Evolutionary conservation across 2,113 vertebrate genomes (phyloP), one percentile per base, ranked within the genome.

Genomic region (Octodon degus): DNA sequence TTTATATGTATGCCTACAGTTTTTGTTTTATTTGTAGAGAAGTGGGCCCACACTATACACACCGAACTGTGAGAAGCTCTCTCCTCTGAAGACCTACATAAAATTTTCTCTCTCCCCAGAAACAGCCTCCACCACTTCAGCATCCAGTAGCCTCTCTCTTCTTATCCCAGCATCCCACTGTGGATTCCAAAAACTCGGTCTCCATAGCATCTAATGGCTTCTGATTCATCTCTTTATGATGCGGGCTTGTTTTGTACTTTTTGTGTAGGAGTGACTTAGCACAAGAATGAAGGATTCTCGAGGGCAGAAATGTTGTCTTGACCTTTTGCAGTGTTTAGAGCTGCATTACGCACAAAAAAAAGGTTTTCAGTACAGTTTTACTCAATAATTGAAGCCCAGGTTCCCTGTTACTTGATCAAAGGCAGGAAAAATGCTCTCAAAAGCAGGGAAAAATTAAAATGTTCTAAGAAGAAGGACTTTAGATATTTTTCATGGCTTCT

Each of bases 341-440:
- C 70, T 67, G 19, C 55, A 24, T 68, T 68, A 19, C 13, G 14
- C 22, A 34, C 68, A 55, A 20, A 50, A 74, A 94, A 65, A 24
- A 67, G 22, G 20, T 30, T 76, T 91, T 90, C 40, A 16, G 55
- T 79, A 70, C 3, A 47, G n/a, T 85, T 88, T 86, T n/a, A 55
- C 7, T 53, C 34, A 76, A 37, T 70, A 74, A 89, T 50, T 55
- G 22, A 89, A 76, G 6, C 17, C 47, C 16, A 13, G 58, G 14
- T n/a, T 91, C 34, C 27, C 63, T 10, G 67, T 67, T 74, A 96
- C 76, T 86, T 91, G 43, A 67, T 22, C 63, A 63, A 34, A 86
- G 72, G 68, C 40, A 50, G 37, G 32, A 80, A 96, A 96, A 94
- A 50, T 83, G 67, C 53, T 40, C 63, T 90, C 43, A 74, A 40